Base-by-base conservation (phyloP, 2,113 vertebrate genomes). In the Melanotaenia duboulayi region DNA sequence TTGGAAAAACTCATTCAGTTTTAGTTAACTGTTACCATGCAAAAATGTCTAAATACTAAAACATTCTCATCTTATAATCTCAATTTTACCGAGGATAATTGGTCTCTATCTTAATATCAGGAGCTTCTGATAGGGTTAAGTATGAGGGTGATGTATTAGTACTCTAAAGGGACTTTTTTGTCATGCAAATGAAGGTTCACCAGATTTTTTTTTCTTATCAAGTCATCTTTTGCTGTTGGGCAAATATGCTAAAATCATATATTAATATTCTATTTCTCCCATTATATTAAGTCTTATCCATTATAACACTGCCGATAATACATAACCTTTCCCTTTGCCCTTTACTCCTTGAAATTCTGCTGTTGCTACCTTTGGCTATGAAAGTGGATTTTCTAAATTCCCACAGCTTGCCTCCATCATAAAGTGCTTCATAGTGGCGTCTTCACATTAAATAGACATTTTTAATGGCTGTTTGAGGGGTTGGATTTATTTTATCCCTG, bases 191-290 rank as follows among this genome's bases (percentile, higher is more conserved):
- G 62, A 76, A 72, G 57, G 32, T 73, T 76, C 66, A 50, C 76
- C 50, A 40, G 76, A 70, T 82, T 88, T 89, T 55, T 35, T 35
- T 74, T 87, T 61, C 80, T 84, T 80, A 83, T 86, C 84, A 81
- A 56, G 71, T 80, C 61, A 89, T 91, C 83, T 91, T 87, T 65
- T 80, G 88, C 85, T 91, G 32, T 81, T 83, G 78, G 86, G 84
- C 80, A 84, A 77, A 89, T 83, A 87, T 92, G 85, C 78, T 76
- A 87, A 89, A 86, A 60, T 51, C 25, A 72, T 35, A 69, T 68
- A 72, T 89, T 83, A 78, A 84, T 86, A 84, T 88, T 84, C 71
- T 60, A 66, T 85, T 80, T 66, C 60, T 48, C 75, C 62, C 56
- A 67, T 88, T 90, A 78, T 82, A 61, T 73, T 67, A 73, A 80